Evolutionary conservation across 30 jellyfish, hydroid and myxozoan genomes (phyloP), one percentile per base, ranked within the genome.

Genomic region (Morbakka virulenta): DNA sequence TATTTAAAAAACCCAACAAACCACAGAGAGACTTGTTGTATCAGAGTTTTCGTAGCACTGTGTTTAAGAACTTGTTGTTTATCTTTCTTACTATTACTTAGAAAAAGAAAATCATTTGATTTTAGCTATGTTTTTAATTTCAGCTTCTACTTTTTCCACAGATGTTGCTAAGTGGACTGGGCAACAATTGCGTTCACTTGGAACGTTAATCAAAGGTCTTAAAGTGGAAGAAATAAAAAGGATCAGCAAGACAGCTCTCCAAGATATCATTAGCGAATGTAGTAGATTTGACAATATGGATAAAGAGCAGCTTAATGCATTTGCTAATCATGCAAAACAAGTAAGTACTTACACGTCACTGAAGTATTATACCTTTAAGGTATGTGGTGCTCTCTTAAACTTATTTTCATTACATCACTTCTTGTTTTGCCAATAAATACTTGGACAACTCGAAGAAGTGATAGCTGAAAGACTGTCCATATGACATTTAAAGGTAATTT

Each of bases 151-250:
- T 50, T 14, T 31, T 34, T 34, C 21, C 33, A 1, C 31, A 87
- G 97, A 88, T 64, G 90, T 88, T 35, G 52, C 89, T 80, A 72
- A 75, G 62, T 88, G 97, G 97, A 47, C 86, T 53, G 87, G 87
- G 0, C 82, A 71, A n/a, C 89, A 70, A 30, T 66, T 88, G 0
- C 86, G 80, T 11, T 52, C 77, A 57, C 90, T 88, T 14, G 97
- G 97, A 28, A 35, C 91, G 2, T 57, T 88, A 27, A 48, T 88
- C 61, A 71, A 74, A 0, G 95, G 95, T 4, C 67, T 88, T 72
- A 41, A 74, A 32, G 67, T 51, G 2, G 83, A 49, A 2, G 97
- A 88, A 30, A 81, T 88, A 28, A 24, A 11, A 23, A 62, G 79
- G 4, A 73, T 88, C 23, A 73, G 87, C 4, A 67, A 62, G 67